Conservation (phyloP, 2,113 vertebrate genomes). For the Pleuronectes platessa region DNA sequence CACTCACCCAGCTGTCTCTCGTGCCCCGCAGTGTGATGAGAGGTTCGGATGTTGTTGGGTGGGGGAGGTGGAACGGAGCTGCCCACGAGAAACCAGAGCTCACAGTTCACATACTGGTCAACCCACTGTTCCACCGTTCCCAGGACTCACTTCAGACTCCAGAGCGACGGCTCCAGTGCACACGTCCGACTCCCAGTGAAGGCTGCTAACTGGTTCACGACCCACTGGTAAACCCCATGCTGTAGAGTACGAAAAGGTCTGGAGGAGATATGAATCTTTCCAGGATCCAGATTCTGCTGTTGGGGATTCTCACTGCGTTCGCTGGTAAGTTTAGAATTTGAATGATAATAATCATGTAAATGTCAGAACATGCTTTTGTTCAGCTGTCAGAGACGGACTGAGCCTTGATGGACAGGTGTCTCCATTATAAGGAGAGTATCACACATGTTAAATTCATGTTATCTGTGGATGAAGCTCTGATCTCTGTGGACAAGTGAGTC, state of each 20-base stretch:
- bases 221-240: slow-evolving; percentile 6
- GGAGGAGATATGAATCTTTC: slow-evolving; percentile 56
- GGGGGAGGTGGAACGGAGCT: slow-evolving; percentile 13
- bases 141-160: not conserved
- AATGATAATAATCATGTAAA: not conserved
- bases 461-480: not conserved
- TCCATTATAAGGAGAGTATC: not conserved
- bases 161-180: not conserved
- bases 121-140: slow-evolving; percentile 15
- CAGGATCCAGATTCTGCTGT: slow-evolving; percentile 38
- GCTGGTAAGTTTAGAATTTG: slow-evolving; percentile 52
- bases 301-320: slow-evolving; percentile 30
- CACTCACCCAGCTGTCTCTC: slow-evolving; percentile 60
- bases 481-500: not conserved
- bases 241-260: slow-evolving; percentile 11
- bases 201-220: slow-evolving; percentile 4
- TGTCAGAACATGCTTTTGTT: not conserved
- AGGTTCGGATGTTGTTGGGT: slow-evolving; percentile 42
- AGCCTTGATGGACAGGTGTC: not conserved
- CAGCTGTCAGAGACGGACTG: not conserved
- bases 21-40: slow-evolving; percentile 47
- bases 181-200: slow-evolving; percentile 4
- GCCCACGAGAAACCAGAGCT: slow-evolving; percentile 59
- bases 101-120: slow-evolving; percentile 36
- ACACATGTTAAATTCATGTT: not conserved